Evolutionary conservation across 2,113 vertebrate genomes (phyloP).

Genomic region (Rhea americana): DNA sequence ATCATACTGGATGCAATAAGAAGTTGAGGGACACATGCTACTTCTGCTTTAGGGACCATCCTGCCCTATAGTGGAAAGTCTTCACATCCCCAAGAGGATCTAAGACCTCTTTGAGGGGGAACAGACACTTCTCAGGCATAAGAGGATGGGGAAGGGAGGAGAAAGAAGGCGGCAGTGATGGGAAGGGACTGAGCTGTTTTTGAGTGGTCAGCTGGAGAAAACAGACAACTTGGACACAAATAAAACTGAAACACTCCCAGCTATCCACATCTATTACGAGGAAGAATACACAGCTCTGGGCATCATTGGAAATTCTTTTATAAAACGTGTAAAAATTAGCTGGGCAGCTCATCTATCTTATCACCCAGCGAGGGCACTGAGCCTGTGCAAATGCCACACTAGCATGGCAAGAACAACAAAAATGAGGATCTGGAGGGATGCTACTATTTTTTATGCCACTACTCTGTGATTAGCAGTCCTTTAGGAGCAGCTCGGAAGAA

Average conservation of each 20-base stretch:
- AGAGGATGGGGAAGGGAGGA: neutral
- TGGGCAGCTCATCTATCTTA: neutral
- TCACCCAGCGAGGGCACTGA: neutral
- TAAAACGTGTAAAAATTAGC: neutral
- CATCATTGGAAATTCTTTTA: neutral
- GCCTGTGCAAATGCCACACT: neutral
- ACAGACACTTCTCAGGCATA: neutral
- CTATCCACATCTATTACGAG: neutral
- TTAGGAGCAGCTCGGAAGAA: neutral
- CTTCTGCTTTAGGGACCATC: neutral
- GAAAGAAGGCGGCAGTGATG: neutral
- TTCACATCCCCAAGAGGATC: neutral
- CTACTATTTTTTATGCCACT: neutral
- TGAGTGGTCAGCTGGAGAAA: neutral
- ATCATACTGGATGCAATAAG: too few species aligned
- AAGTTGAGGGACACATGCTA: too few species aligned
- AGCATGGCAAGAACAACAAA: accelerated
- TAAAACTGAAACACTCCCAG: neutral
- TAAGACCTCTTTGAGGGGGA: neutral
- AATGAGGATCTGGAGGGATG: neutral
- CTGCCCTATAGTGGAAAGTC: accelerated
- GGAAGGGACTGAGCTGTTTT: neutral
- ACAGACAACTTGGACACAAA: neutral
- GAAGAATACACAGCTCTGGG: neutral
- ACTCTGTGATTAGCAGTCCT: neutral